A percentile compares a stretch with the other conserved stretches of the same genome.
Conservation (phyloP, 2,797 vertebrate species). For the Carcharodon carcharias region DNA sequence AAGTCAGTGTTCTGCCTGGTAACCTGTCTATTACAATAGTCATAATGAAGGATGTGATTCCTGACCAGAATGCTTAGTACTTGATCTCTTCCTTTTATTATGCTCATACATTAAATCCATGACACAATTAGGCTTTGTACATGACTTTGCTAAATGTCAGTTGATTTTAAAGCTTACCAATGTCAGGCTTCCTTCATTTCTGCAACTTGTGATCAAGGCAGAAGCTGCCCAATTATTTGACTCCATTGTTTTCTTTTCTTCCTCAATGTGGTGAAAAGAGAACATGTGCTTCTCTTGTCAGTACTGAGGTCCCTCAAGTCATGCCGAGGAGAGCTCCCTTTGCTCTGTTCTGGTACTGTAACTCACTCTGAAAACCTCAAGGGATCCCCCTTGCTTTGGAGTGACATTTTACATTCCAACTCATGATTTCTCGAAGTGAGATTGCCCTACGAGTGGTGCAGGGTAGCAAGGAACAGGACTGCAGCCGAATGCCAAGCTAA, state of each 20-base stretch:
- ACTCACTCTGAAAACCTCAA: not conserved
- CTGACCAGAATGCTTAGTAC: not conserved
- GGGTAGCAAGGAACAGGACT: not conserved
- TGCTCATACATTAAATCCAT: not conserved
- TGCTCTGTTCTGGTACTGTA: no score
- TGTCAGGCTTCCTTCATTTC: not conserved
- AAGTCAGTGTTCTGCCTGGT: not conserved
- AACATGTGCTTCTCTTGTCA: not conserved
- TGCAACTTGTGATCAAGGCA: not conserved
- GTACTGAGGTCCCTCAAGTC: not conserved
- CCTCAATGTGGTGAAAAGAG: not conserved
- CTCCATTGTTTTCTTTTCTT: not conserved
- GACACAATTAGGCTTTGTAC: not conserved
- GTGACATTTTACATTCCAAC: not conserved
- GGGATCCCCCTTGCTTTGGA: not conserved
- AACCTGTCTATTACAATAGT: not conserved
- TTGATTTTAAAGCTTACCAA: not conserved
- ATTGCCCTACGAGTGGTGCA: not conserved
- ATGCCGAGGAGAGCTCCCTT: not conserved
- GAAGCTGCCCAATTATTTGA: not conserved
- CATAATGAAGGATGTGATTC: conserved; percentile 23
- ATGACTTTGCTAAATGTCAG: conserved; percentile 9
- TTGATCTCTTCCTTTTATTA: not conserved
- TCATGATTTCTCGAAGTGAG: not conserved
- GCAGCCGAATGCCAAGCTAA: not conserved